Evolutionary conservation across 64 coral and sea anemone species (phyloP), one percentile per base, ranked within the genome.

Genomic region (Cladopsammia gracilis): DNA sequence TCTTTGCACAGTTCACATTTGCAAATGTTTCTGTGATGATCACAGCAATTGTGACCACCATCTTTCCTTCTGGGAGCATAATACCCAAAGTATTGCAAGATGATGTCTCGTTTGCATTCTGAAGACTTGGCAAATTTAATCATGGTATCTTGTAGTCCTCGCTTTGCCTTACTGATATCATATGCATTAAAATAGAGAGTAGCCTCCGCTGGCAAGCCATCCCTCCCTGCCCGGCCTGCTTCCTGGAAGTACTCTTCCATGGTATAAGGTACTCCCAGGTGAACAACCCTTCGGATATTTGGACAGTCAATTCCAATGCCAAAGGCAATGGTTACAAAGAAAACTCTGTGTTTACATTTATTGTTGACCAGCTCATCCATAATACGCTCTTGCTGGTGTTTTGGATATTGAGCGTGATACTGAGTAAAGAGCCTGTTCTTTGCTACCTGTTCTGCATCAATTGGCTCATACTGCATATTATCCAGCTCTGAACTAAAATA

Each of bases 81-180:
- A 78, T 78, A 70, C 7, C 94, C 88, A 83, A 95, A 95, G 48
- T 95, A 74, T 3, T 67, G 58, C 4, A 95, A 64, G 19, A 95
- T 95, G 3, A 91, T 87, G 59, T 95, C 48, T 7, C 88, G 68
- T 78, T 79, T 90, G 59, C 88, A 95, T 56, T 79, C 57, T 16
- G 52, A 6, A 15, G 68, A 19, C 47, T 76, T n/a, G 22, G 72
- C 82, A 90, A 78, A 91, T 3, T 86, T 77, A 3, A 82, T 52
- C 93, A 95, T 95, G 4, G 20, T 53, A 64, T 95, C 93, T 56
- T 72, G 23, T 25, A 91, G 23, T 0, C 61, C 48, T 64, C 78
- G 85, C 72, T 80, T 95, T 23, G 20, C 82, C 24, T 67, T 91
- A 12, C 71, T 79, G 7, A 85, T 79, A 23, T 95, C 81, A 80